Evolutionary conservation across 2,113 vertebrate species (phyloP).

Genomic region (Penelope pileata): DNA sequence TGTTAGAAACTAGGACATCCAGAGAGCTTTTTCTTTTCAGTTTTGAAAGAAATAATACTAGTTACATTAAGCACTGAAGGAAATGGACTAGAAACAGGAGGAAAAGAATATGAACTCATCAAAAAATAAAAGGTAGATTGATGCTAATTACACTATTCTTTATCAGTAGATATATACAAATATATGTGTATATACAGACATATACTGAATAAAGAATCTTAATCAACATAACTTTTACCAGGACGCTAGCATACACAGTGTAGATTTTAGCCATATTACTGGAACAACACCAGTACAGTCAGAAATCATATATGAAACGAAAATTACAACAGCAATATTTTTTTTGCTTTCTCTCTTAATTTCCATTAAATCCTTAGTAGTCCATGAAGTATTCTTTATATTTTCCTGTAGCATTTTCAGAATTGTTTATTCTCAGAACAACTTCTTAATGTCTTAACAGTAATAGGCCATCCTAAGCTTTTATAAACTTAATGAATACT

Average conservation of each 20-base stretch:
- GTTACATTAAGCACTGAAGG: background rate
- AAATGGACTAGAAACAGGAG: background rate
- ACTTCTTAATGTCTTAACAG: conserved; percentile 44
- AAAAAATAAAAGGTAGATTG: background rate
- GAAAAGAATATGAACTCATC: background rate
- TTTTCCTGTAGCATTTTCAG: background rate
- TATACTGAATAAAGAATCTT: background rate
- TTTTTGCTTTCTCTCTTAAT: background rate
- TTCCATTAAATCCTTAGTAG: conserved; percentile 44
- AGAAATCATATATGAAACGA: background rate
- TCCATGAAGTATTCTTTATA: conserved; percentile 6
- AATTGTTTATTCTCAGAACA: conserved; percentile 41
- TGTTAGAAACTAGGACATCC: too few relatives aligned
- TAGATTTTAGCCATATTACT: background rate
- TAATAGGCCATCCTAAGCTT: conserved; percentile 43
- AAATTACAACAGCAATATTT: background rate
- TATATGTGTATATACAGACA: fast-evolving
- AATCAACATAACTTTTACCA: background rate
- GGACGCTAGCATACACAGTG: background rate
- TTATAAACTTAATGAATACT: conserved; percentile 53
- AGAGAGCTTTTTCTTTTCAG: background rate
- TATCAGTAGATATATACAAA: background rate
- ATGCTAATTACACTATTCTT: background rate
- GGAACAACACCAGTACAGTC: background rate
- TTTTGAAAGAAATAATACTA: background rate